These are phyloP conservation scores for Odontophorus gujanensis DNA, from an alignment of 2,113 vertebrate genomes.

Conservation along the genomic window DNA sequence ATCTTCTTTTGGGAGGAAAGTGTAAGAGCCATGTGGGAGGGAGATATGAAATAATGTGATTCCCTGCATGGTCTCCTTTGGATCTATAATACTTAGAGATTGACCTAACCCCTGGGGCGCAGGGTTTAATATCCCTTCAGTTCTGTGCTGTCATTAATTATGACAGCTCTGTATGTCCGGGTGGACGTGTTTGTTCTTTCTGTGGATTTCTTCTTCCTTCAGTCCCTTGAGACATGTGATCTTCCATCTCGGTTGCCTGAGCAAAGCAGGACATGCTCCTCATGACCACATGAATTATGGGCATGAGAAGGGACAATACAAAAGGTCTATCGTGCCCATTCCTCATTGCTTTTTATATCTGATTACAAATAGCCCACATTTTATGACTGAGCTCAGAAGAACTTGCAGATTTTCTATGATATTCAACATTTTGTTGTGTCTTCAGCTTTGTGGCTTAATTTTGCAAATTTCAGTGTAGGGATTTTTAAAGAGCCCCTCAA, in stretches of 20 bases:
- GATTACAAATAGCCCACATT: neutral
- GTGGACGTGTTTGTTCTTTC: neutral
- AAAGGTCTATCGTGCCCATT: neutral
- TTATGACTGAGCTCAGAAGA: neutral
- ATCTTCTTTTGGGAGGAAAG: neutral
- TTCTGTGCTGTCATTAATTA: conserved; percentile 38
- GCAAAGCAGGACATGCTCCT: neutral
- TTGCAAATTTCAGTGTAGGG: conserved; percentile 6
- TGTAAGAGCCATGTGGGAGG: neutral
- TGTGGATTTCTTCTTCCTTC: neutral
- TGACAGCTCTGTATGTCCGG: neutral
- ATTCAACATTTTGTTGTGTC: neutral
- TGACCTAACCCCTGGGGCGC: conserved; percentile 30
- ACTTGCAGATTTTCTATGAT: neutral
- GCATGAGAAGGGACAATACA: neutral
- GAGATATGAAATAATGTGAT: conserved; percentile 29
- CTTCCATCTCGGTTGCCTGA: conserved; percentile 7
- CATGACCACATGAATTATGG: neutral
- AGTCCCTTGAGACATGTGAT: neutral
- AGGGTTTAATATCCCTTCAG: neutral
- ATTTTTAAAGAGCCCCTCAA: conserved; percentile 48
- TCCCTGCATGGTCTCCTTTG: neutral
- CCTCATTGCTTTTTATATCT: neutral
- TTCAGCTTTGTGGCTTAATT: conserved; percentile 37
- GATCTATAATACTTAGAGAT: conserved; percentile 47